Evolutionary conservation across 2,888 invertebrate species (phyloP), one percentile per base, ranked within the genome.

Genomic region (Phengaris arion): DNA sequence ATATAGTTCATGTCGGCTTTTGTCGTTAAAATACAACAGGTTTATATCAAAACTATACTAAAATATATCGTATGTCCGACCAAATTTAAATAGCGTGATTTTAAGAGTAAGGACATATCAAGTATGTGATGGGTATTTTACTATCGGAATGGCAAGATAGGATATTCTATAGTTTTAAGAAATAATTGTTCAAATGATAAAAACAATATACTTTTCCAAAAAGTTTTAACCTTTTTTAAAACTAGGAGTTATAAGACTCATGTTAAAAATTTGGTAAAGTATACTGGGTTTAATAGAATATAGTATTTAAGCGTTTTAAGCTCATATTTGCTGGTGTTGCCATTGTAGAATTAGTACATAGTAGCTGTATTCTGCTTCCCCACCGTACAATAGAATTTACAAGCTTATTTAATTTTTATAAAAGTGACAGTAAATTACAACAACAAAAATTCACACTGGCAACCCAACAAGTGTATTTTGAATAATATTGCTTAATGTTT

Each of bases 401-500:
- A 10, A 59, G 88, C 89, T 88, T 89, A 88, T 87, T 88, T 89
- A 87, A 83, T 89, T 88, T 87, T 88, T 85, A 87, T 86, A 85
- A 82, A 85, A 79, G 77, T 77, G 12, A 69, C 15, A 69, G 46
- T n/a, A 12, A 51, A 35, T 51, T 2, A 70, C 72, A 72, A 13
- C 8, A 22, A 22, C 22, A 72, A 72, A 3, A 72, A 72, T 77
- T 76, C 76, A 80, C 81, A 81, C 83, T 86, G 89, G 89, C 88
- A 89, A 84, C 88, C 86, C 82, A 81, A 82, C 81, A 83, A 80
- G 80, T 83, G 81, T 45, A 89, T 89, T 90, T 89, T 85, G 85
- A 86, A 84, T 84, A 86, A 82, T 91, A 88, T 92, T 92, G 91
- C 91, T 91, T 91, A 90, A 82, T 86, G 89, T 91, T 91, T 86